Conservation (phyloP, 2,113 vertebrate genomes). For the Propithecus coquereli region DNA sequence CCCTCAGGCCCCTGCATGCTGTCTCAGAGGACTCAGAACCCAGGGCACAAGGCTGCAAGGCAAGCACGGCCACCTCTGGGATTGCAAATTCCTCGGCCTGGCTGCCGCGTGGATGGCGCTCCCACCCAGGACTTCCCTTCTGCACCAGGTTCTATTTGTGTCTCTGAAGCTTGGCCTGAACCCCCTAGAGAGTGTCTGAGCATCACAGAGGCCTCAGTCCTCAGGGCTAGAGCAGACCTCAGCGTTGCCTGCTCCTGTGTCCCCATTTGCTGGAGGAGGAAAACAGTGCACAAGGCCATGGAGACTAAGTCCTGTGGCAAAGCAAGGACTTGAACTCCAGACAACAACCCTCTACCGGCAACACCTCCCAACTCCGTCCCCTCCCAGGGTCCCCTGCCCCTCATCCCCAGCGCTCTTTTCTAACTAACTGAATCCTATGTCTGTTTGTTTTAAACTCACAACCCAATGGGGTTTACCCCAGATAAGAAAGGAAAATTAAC, state of each 20-base stretch:
- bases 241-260: fast-evolving
- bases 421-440: neutral
- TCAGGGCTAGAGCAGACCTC: neutral
- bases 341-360: no score
- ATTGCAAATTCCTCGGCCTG: neutral
- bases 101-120: neutral
- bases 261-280: neutral
- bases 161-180: neutral
- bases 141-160: neutral
- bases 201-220: neutral
- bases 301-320: neutral
- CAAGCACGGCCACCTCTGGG: fast-evolving
- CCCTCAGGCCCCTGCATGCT: neutral
- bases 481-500: constrained; percentile 28
- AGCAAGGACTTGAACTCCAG: neutral
- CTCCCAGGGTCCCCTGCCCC: no score
- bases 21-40: neutral
- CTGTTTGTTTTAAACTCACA: neutral
- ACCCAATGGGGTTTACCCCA: neutral
- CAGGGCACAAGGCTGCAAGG: neutral
- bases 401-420: fast-evolving
- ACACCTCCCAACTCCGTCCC: no score
- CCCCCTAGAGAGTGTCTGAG: neutral
- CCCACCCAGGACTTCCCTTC: neutral
- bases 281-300: neutral